phyloP scores from a whole-genome alignment of 2,888 invertebrate species.

The Tetragnatha montana region DNA sequence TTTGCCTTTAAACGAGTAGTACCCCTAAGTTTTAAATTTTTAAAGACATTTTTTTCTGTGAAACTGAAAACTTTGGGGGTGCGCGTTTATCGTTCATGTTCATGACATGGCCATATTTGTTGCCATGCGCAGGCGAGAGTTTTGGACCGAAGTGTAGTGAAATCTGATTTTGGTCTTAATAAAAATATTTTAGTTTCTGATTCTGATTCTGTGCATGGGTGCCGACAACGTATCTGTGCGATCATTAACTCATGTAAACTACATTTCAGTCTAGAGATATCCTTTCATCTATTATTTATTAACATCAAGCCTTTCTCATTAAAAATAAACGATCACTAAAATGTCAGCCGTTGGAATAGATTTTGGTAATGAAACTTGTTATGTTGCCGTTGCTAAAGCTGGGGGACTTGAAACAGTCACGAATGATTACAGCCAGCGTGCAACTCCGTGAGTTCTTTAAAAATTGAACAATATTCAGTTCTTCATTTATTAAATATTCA shows the following conservation, averaged over 20 bases:
- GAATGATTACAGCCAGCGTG: conserved; percentile 98
- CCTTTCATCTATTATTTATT: background rate
- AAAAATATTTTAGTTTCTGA: background rate
- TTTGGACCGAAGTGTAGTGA: background rate
- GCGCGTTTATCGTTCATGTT: no score
- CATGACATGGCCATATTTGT: no score
- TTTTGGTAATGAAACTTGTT: conserved; percentile 98
- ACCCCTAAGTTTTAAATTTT: no score
- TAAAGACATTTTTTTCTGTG: no score
- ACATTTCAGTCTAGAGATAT: background rate
- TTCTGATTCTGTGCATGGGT: background rate
- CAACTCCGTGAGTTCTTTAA: conserved; percentile 93
- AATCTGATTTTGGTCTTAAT: background rate
- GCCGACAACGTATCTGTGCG: background rate
- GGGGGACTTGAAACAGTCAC: conserved; percentile 99
- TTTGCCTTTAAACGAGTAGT: no score
- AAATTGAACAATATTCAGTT: background rate
- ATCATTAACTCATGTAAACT: background rate
- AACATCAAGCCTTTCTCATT: background rate
- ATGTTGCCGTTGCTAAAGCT: conserved; percentile 97
- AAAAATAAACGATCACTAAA: background rate
- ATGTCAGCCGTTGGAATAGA: conserved; percentile 85
- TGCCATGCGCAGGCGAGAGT: background rate
- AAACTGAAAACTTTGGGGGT: no score
- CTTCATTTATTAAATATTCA: background rate